Evolutionary conservation across 2,797 vertebrate genomes (phyloP), one percentile per base, ranked within the genome.

Genomic region (Rhinophrynus dorsalis): DNA sequence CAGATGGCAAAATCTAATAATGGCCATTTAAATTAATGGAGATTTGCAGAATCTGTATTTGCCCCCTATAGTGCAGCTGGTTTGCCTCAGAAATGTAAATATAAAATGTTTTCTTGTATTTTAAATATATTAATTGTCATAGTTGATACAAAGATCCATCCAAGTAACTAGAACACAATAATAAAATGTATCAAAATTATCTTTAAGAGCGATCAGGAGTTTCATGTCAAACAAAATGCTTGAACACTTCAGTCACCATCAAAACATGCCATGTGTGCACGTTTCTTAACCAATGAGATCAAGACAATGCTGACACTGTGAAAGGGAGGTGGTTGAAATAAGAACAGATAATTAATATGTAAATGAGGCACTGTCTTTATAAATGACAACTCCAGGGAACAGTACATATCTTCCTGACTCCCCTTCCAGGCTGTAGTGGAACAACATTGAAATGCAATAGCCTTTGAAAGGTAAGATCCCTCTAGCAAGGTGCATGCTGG

Each of bases 351-450:
- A n/a, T 47, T 47, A 52, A 52, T 67, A 71, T 66, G 67, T 62
- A 64, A 75, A 75, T 42, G 44, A 75, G 62, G 12, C 0, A 6
- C n/a, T 13, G 6, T 13, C 61, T 56, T 64, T 79, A 79, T 74
- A 79, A 74, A 38, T n/a, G 8, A 17, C 35, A 17, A 11, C 3
- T 17, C 11, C 12, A 38, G 35, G 13, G 1, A 1, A 20, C 6
- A 5, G 37, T 12, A 12, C 1, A 8, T 23, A 11, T 32, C 12
- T 38, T 6, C 18, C 20, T 33, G 44, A 2, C 9, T 1, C 18
- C 10, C 52, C 37, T 55, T 56, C 15, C 66, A 12, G 17, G 11
- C 5, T 35, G 58, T 12, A 42, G 37, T 33, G 18, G 21, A 27
- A 23, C 30, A 17, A 59, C 23, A 50, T 13, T 17, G 33, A 7